Evolutionary conservation across 2,888 invertebrate species (phyloP), one percentile per base, ranked within the genome.

Genomic region (Junonia oenone): DNA sequence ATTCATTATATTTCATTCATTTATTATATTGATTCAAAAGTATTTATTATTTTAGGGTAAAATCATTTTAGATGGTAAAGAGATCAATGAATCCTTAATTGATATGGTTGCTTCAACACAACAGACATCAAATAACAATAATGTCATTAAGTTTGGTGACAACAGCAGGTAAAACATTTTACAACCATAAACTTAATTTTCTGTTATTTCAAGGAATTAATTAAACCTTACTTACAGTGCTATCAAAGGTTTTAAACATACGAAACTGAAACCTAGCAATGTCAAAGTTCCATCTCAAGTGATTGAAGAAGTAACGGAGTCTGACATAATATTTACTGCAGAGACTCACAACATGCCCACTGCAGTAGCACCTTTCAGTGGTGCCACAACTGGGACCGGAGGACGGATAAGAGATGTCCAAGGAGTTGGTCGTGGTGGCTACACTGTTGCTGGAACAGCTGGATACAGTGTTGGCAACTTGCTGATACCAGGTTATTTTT

Each of bases 331-430:
- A 71, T 99, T 99, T 76, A 99, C 99, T 0, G 99, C 99, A 0
- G 99, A 99, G 89, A 99, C 99, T 0, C 99, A 99, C 83, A 99
- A 99, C 79, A 99, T 99, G 92, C 98, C 98, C 0, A 98, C 98
- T 0, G 98, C 98, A 0, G 98, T 99, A 8, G 98, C 98, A 0
- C 99, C 99, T 0, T 99, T 99, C 67, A 98, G 98, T 83, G 99
- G 99, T 0, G 99, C 99, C 0, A 98, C 99, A 0, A 99, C 99
- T 0, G 99, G 99, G 19, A 98, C 99, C 0, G 99, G 99, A 0
- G 99, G 99, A 0, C 92, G 99, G 38, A 94, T 99, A 55, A 91
- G 99, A 58, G 99, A 99, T 83, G 96, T 99, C 0, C 98, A 99
- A 80, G 96, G 95, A 11, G 97, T 99, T 4, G 99, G 99, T 1